Conservation (phyloP, 2,888 invertebrate genomes). For the Drosophila meridiana region DNA sequence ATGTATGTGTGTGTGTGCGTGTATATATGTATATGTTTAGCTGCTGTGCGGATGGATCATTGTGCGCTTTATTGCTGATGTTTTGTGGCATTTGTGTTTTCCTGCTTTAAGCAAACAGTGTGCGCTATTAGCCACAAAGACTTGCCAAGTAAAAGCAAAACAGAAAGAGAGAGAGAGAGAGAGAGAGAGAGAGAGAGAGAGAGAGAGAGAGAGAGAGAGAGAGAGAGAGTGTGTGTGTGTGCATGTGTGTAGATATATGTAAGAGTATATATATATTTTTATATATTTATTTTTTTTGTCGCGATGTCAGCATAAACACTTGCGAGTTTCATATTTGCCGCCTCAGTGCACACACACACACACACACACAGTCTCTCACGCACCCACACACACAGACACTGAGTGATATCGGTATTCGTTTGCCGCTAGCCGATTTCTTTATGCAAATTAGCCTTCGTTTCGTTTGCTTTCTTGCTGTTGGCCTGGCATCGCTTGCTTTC, state of each 20-base stretch:
- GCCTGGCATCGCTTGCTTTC: not conserved
- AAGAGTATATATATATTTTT: constrained; percentile 5
- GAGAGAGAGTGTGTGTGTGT: not conserved
- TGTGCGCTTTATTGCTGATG: constrained; percentile 53
- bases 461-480: not conserved
- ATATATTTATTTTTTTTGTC: constrained; percentile 54
- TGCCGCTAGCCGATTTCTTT: constrained; percentile 69
- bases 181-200: too few species aligned
- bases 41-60: constrained; percentile 30
- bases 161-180: constrained; percentile 11
- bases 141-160: constrained; percentile 61
- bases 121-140: constrained; percentile 71
- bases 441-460: constrained; percentile 73
- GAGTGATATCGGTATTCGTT: constrained; percentile 35
- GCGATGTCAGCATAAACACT: constrained; percentile 77
- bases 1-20: not conserved
- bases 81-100: constrained; percentile 55
- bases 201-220: too few species aligned
- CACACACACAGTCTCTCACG: constrained; percentile 4
- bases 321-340: constrained; percentile 74
- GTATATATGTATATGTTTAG: not conserved
- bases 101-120: constrained; percentile 58
- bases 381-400: constrained; percentile 7
- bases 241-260: not conserved
- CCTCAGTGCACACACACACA: constrained; percentile 53